Conservation (phyloP, 2,888 invertebrate species). For the Cancer borealis region DNA sequence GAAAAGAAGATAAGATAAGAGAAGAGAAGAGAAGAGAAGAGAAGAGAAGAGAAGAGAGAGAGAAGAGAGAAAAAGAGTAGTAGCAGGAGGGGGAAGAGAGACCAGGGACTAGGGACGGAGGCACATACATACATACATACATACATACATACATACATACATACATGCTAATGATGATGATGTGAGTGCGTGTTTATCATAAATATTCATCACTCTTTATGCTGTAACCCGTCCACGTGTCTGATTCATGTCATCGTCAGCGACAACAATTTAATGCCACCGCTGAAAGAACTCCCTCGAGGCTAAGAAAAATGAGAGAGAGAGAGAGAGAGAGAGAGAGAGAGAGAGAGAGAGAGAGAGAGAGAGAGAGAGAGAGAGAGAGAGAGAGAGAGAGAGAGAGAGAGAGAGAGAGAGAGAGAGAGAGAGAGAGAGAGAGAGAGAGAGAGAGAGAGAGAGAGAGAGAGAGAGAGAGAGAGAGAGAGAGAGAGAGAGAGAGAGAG, state of each 20-base stretch:
- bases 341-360: too few relatives aligned
- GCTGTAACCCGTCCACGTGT: neutral
- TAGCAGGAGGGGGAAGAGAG: neutral
- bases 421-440: conserved; percentile 46
- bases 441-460: too few relatives aligned
- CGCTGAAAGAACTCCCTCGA: neutral
- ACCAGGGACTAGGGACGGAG: neutral
- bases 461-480: too few relatives aligned
- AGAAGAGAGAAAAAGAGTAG: neutral
- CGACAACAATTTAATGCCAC: neutral
- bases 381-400: conserved; percentile 21
- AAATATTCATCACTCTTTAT: conserved; percentile 4
- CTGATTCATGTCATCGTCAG: neutral
- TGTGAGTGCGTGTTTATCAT: neutral
- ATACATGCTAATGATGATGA: neutral
- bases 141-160: too few relatives aligned
- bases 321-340: too few relatives aligned
- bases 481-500: too few relatives aligned
- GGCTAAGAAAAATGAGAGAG: neutral
- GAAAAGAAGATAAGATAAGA: too few relatives aligned
- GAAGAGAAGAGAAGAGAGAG: neutral
- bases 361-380: neutral
- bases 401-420: conserved; percentile 39
- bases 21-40: neutral
- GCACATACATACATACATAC: neutral